Evolutionary conservation across 2,888 invertebrate species (phyloP).

Genomic region (Cryptosula pallasiana): DNA sequence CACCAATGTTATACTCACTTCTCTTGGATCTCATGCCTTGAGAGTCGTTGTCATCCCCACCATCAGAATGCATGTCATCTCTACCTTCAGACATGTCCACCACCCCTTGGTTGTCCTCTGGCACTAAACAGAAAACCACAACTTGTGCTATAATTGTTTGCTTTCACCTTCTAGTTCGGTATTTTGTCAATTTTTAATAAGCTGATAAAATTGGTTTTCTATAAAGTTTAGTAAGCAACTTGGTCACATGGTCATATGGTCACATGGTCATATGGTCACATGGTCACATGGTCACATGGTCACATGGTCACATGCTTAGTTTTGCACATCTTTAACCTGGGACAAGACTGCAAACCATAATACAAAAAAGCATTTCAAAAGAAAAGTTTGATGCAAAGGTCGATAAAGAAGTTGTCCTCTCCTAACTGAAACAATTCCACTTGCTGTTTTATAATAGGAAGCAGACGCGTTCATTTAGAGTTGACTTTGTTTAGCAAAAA

Average conservation of each 20-base stretch:
- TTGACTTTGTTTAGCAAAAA: no score
- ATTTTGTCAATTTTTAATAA: background rate
- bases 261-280: background rate
- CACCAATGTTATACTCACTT: no score
- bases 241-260: background rate
- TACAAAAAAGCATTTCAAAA: no score
- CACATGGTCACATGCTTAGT: background rate
- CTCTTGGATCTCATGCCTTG: background rate
- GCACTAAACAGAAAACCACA: background rate
- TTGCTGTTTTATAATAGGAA: no score
- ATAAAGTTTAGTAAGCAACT: no score
- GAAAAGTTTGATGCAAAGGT: no score
- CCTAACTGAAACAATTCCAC: no score
- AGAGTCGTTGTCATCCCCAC: slow-evolving; percentile 7
- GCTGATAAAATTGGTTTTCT: no score
- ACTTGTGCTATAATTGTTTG: background rate
- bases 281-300: background rate
- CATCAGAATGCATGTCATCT: slow-evolving; percentile 2
- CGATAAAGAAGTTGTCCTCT: no score
- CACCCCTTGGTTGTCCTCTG: background rate
- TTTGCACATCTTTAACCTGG: background rate
- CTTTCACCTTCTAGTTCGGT: background rate
- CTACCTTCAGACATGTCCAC: slow-evolving; percentile 5
- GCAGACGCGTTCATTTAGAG: no score
- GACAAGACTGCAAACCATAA: no score